Evolutionary conservation across 2,888 invertebrate species (phyloP).

Genomic region (Drosophila helvetica): DNA sequence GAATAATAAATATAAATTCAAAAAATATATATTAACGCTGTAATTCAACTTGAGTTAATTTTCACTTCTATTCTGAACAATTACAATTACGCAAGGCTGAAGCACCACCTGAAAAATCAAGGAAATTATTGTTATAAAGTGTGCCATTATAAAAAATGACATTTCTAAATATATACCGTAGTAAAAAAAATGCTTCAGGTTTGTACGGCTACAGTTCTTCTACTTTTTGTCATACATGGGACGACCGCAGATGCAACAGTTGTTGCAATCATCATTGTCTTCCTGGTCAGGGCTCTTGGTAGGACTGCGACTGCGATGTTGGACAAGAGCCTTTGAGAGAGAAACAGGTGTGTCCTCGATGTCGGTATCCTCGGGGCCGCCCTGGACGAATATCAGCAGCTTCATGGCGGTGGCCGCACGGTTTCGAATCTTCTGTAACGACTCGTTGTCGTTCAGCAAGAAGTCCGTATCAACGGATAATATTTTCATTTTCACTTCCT

Average conservation of each 20-base stretch:
- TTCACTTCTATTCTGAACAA: too few species aligned
- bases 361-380: background rate
- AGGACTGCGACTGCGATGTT: background rate
- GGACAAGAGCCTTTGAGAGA: background rate
- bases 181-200: background rate
- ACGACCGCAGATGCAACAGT: background rate
- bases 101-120: too few species aligned
- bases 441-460: background rate
- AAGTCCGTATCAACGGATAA: background rate
- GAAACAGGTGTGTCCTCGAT: background rate
- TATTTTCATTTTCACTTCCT: background rate
- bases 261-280: background rate
- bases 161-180: too few species aligned
- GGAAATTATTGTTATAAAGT: too few species aligned
- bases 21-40: too few species aligned
- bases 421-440: background rate
- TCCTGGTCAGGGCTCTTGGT: background rate
- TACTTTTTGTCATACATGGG: background rate
- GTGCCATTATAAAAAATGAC: too few species aligned
- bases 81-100: too few species aligned
- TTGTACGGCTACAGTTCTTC: background rate
- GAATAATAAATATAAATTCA: too few species aligned
- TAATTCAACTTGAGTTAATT: too few species aligned
- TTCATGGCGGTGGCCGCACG: slow-evolving; percentile 10
- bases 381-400: slow-evolving; percentile 1